Percentiles rank a stretch among this genome's conserved stretches.
Evolutionary conservation across 1,140 invertebrate genomes (phyloP).

Genomic region (Lithobius niger): DNA sequence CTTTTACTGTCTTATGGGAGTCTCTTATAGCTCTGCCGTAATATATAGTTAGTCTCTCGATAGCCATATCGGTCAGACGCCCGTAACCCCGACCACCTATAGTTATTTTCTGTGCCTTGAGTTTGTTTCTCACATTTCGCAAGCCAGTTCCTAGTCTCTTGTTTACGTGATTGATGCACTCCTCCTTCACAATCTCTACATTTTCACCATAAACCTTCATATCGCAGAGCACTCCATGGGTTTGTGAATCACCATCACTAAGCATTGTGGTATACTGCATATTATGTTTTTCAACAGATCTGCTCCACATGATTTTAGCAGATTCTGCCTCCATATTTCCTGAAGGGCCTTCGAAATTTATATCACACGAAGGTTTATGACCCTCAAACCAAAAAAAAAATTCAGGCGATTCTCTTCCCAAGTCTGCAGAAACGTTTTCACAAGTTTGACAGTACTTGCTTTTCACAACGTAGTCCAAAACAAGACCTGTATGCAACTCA

Average conservation of each 20-base stretch:
- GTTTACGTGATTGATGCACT: too few relatives aligned
- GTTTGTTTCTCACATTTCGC: background rate
- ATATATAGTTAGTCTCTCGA: background rate
- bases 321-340: background rate
- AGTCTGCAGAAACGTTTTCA: background rate
- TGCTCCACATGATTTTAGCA: background rate
- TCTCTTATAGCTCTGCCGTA: background rate
- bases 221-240: background rate
- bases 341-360: background rate
- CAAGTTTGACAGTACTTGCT: background rate
- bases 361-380: background rate
- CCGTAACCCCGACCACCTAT: background rate
- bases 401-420: background rate
- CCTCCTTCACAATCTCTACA: background rate
- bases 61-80: background rate
- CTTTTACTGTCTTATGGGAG: background rate
- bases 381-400: background rate
- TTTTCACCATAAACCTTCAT: background rate
- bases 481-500: background rate
- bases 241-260: background rate
- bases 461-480: background rate
- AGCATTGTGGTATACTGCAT: background rate
- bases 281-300: background rate
- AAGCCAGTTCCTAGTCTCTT: background rate
- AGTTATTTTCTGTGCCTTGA: background rate